phyloP scores from a whole-genome alignment of 2,113 vertebrate genomes.

The Cyphomyrus discorhynchus region DNA sequence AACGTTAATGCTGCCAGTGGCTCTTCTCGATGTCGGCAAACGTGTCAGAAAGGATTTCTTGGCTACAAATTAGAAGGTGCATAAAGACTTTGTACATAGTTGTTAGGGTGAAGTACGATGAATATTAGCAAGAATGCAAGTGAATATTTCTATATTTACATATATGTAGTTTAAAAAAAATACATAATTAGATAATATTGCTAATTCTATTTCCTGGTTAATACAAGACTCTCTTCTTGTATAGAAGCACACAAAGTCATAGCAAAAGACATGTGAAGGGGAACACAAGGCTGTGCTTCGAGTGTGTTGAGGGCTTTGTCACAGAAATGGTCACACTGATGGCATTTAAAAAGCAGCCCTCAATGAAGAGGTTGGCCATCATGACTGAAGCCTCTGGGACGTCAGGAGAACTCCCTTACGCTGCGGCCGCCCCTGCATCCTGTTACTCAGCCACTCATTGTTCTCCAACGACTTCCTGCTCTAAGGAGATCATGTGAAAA shows the following conservation, averaged over 20 bases:
- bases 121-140: not conserved
- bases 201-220: not conserved
- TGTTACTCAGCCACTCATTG: conserved; percentile 10
- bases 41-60: not conserved
- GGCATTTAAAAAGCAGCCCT: not conserved
- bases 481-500: conserved; percentile 10
- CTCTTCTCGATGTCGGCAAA: not conserved
- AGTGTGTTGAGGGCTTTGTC: not conserved
- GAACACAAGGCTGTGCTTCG: not conserved
- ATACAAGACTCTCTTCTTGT: not conserved
- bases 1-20: not conserved
- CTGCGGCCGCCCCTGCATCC: not conserved
- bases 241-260: not conserved
- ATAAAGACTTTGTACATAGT: not conserved
- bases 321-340: not conserved
- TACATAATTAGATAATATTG: not conserved
- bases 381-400: not conserved
- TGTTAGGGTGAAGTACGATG: not conserved
- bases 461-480: conserved; percentile 18
- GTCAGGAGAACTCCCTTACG: not conserved
- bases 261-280: not conserved
- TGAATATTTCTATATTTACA: not conserved
- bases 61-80: not conserved
- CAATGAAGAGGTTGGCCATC: not conserved
- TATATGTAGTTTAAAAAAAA: not conserved